Conservation (phyloP, 2,113 vertebrate genomes). For the Notiomystis cincta region DNA sequence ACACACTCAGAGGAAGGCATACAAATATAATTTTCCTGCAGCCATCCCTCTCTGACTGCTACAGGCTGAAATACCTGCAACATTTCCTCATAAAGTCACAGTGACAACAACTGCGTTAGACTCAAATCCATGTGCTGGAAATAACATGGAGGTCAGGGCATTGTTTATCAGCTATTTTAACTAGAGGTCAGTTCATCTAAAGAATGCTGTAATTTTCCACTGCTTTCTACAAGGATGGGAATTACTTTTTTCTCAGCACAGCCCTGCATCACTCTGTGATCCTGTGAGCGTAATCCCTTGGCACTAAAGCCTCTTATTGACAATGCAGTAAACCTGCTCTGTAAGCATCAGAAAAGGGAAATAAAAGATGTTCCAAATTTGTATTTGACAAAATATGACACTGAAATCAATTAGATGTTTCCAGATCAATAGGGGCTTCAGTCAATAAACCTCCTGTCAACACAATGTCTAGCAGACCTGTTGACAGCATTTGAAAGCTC, state of each 20-base stretch:
- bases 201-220: constrained; percentile 62
- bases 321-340: constrained; percentile 36
- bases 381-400: constrained; percentile 18
- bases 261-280: constrained; percentile 32
- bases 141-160: neutral
- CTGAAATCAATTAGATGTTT: constrained; percentile 2
- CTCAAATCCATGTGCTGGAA: neutral
- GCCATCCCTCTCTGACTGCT: neutral
- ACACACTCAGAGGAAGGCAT: neutral
- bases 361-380: constrained; percentile 39
- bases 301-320: constrained; percentile 59
- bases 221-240: constrained; percentile 12
- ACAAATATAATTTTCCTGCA: neutral
- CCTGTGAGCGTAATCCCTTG: constrained; percentile 43
- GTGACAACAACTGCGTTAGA: neutral
- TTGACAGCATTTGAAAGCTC: neutral
- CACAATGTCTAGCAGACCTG: neutral
- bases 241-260: constrained; percentile 36
- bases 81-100: neutral
- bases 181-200: constrained; percentile 11
- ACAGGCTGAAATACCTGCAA: neutral
- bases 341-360: neutral
- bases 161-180: constrained; percentile 21
- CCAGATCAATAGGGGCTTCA: neutral
- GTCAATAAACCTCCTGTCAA: neutral